Conservation (phyloP, 1,140 invertebrate genomes). For the Micrasema longulum region DNA sequence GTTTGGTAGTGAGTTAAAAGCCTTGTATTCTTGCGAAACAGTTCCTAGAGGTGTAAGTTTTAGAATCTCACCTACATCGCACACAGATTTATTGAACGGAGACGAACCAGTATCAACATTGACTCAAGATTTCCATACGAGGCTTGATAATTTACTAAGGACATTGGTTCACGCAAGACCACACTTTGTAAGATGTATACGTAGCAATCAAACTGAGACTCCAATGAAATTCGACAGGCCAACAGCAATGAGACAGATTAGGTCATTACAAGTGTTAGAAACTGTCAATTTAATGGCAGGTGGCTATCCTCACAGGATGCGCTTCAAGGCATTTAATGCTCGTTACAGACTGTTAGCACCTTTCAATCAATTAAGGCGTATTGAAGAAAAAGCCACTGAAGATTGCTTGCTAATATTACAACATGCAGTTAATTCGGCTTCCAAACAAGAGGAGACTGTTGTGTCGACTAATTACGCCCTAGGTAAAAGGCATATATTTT, state of each 20-base stretch:
- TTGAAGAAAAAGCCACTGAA: constrained; percentile 85
- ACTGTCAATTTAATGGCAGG: constrained; percentile 95
- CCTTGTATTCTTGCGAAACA: constrained; percentile 83
- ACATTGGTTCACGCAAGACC: constrained; percentile 93
- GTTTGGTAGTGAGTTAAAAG: constrained; percentile 92
- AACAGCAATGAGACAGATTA: constrained; percentile 83
- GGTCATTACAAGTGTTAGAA: constrained; percentile 92
- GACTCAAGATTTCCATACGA: constrained; percentile 94
- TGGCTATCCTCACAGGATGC: constrained; percentile 93
- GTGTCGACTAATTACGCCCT: constrained; percentile 88
- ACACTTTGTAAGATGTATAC: constrained; percentile 93
- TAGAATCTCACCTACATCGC: constrained; percentile 90
- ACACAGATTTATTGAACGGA: constrained; percentile 87
- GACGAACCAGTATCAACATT: constrained; percentile 91
- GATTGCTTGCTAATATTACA: constrained; percentile 83
- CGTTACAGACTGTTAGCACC: constrained; percentile 86
- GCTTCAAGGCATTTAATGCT: constrained; percentile 92
- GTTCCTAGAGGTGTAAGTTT: constrained; percentile 87
- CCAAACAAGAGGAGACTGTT: constrained; percentile 68
- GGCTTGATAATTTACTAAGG: constrained; percentile 90
- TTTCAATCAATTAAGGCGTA: constrained; percentile 77
- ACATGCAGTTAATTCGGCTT: constrained; percentile 56
- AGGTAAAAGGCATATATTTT: constrained; percentile 92
- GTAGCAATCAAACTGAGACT: constrained; percentile 84
- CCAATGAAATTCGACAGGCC: constrained; percentile 80